A percentile compares a stretch with the other conserved stretches of the same genome.
Conservation (phyloP, 2,888 invertebrate genomes). For the Minunthozetes semirufus region DNA sequence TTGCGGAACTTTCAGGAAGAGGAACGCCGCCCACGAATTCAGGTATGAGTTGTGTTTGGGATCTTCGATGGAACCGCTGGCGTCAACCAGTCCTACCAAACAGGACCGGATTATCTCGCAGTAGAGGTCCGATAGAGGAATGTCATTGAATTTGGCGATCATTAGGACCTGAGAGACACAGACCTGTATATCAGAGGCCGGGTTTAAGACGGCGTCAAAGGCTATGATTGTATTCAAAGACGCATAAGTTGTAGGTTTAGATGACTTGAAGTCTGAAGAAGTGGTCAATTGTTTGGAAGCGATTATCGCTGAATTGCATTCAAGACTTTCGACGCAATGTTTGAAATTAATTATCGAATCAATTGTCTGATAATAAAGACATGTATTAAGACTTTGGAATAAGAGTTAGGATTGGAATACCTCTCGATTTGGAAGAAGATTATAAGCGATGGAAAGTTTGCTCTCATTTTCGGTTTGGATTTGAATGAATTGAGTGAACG, state of each 20-base stretch:
- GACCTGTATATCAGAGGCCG: constrained; percentile 71
- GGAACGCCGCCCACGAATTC: constrained; percentile 74
- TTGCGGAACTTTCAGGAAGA: constrained; percentile 69
- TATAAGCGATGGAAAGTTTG: constrained; percentile 9
- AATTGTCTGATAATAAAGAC: neutral
- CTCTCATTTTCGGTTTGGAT: constrained; percentile 21
- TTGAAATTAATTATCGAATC: constrained; percentile 23
- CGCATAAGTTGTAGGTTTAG: constrained; percentile 5
- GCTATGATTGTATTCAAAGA: constrained; percentile 54
- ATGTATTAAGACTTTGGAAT: neutral
- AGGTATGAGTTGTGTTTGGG: neutral
- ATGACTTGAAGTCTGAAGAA: neutral
- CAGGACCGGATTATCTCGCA: constrained; percentile 83
- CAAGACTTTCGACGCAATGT: constrained; percentile 20
- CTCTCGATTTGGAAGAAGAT: constrained; percentile 8
- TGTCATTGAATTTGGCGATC: constrained; percentile 67
- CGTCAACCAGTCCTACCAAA: constrained; percentile 79
- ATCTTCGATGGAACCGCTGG: constrained; percentile 72
- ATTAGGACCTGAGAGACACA: constrained; percentile 74
- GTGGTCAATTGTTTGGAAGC: constrained; percentile 20
- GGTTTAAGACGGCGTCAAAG: constrained; percentile 74
- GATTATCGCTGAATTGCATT: neutral
- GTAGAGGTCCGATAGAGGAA: constrained; percentile 70
- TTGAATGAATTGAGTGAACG: constrained; percentile 56
- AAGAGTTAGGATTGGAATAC: neutral